Evolutionary conservation across 2,888 invertebrate genomes (phyloP).

Genomic region (Folsomia manolachei): DNA sequence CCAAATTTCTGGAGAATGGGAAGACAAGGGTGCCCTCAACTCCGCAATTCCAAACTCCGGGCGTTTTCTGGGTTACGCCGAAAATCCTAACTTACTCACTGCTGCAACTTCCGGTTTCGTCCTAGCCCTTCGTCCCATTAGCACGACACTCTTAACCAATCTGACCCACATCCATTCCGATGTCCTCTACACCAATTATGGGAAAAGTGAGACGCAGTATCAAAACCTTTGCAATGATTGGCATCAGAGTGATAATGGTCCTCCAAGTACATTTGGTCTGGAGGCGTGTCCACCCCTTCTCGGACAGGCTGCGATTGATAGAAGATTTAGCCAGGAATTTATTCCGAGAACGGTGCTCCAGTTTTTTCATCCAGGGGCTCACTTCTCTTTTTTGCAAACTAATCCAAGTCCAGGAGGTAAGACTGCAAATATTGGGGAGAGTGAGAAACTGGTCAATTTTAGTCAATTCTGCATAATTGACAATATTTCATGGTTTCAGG

Average conservation of each 20-base stretch:
- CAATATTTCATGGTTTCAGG: too few relatives aligned
- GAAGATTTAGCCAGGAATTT: neutral
- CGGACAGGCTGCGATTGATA: neutral
- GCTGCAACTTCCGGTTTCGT: neutral
- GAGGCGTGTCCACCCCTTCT: neutral
- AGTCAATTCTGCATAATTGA: too few relatives aligned
- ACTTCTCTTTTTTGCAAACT: neutral
- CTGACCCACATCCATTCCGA: neutral
- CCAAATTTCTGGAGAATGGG: neutral
- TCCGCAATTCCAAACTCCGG: neutral
- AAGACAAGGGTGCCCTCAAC: neutral
- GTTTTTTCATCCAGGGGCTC: constrained; percentile 4
- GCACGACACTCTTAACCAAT: too few relatives aligned
- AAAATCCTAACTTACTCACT: neutral
- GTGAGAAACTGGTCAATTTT: too few relatives aligned
- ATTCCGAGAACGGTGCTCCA: neutral
- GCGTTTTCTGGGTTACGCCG: neutral
- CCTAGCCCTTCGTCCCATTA: neutral
- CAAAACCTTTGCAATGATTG: neutral
- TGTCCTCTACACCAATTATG: neutral
- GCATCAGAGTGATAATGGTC: neutral
- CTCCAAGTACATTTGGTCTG: neutral
- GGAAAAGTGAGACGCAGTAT: neutral
- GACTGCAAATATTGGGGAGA: neutral
- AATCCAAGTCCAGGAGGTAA: neutral